phyloP scores from a whole-genome alignment of 2,113 vertebrate genomes.

The Prionailurus bengalensis region DNA sequence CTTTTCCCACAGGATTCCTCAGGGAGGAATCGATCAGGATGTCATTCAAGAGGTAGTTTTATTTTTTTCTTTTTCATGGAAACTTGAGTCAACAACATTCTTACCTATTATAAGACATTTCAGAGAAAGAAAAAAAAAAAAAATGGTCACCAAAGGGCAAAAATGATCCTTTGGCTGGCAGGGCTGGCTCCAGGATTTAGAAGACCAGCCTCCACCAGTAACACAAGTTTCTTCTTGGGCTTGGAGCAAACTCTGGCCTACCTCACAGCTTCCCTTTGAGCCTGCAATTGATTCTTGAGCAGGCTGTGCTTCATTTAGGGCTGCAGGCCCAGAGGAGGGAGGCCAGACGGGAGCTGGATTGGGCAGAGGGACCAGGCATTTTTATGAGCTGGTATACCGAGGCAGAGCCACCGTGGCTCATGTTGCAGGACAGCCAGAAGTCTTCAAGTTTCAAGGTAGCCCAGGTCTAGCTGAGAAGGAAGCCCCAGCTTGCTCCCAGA shows the following conservation, averaged over 20 bases:
- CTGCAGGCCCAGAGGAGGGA: not conserved
- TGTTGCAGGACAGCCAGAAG: not conserved
- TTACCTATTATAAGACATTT: conserved; percentile 90
- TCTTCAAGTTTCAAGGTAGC: conserved; percentile 54
- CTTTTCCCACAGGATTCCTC: conserved; percentile 88
- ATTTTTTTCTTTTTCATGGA: conserved; percentile 84
- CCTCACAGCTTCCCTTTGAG: not conserved
- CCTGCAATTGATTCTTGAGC: not conserved
- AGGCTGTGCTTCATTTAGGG: not conserved
- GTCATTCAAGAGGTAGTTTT: conserved; percentile 96
- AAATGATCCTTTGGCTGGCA: conserved; percentile 71
- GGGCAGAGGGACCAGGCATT: not conserved
- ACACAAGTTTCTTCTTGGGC: conserved; percentile 54
- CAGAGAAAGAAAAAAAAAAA: conserved; percentile 86
- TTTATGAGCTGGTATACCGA: not conserved
- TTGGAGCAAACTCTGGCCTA: conserved; percentile 25
- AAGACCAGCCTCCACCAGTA: conserved; percentile 69
- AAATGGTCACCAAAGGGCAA: conserved; percentile 85
- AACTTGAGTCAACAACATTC: conserved; percentile 92
- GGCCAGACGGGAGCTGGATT: not conserved
- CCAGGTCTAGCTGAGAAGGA: not conserved
- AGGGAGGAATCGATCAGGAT: conserved; percentile 89
- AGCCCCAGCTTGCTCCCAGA: not conserved
- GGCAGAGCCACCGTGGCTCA: not conserved
- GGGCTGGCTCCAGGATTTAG: conserved; percentile 78